Conservation (phyloP, 1,140 invertebrate genomes). For the Sitophilus oryzae region DNA sequence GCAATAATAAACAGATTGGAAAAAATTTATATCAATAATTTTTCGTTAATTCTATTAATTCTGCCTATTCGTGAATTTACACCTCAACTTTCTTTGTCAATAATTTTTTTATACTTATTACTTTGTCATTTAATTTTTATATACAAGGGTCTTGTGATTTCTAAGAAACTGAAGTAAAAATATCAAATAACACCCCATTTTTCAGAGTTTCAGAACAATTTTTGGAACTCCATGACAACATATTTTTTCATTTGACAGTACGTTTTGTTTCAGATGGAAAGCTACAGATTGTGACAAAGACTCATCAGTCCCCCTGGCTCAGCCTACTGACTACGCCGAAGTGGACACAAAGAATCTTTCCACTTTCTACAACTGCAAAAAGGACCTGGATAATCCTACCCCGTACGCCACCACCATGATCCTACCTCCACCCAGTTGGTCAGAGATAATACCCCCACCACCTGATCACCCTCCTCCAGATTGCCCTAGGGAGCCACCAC, state of each 20-base stretch:
- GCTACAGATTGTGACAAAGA: slow-evolving; percentile 62
- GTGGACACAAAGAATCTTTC: slow-evolving; percentile 68
- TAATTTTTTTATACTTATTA: no score
- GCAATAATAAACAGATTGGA: no score
- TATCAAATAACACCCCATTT: no score
- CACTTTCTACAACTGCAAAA: slow-evolving; percentile 64
- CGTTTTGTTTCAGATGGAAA: slow-evolving; percentile 47
- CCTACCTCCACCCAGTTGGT: slow-evolving; percentile 63
- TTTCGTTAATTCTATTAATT: no score
- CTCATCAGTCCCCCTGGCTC: slow-evolving; percentile 42
- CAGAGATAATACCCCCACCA: slow-evolving; percentile 70
- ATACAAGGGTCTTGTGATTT: no score
- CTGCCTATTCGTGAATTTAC: no score
- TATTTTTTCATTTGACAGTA: not conserved
- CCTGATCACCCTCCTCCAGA: slow-evolving; percentile 71
- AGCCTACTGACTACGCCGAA: slow-evolving; percentile 66
- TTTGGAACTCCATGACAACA: no score
- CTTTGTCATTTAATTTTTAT: no score
- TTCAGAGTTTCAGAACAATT: no score
- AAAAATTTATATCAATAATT: no score
- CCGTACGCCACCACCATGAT: slow-evolving; percentile 78
- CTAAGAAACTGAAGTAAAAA: no score
- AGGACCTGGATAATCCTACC: slow-evolving; percentile 63
- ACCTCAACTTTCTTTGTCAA: no score
- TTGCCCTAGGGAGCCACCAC: slow-evolving; percentile 37